Base-by-base conservation (phyloP, 2,888 invertebrate species). In the Pseudococcus viburni region DNA sequence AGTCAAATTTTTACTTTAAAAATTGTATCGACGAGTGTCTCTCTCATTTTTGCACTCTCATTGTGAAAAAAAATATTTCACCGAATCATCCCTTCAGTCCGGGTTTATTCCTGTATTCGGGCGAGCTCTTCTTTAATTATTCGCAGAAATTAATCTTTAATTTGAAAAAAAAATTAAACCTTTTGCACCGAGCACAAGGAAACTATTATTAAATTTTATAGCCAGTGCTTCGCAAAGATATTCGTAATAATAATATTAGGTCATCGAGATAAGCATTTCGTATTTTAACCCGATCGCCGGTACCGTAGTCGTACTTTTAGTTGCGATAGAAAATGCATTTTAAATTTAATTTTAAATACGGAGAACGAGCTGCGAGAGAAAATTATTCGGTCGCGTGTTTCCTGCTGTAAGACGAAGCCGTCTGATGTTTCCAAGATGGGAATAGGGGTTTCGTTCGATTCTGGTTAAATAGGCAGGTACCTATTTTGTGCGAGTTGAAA, bases 121-220 rank as follows among this genome's bases (percentile, higher is more conserved):
- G 39, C 3, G 39, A 5, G n/a, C 39, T 77, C 77, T 42, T 39
- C 77, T 77, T 77, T 26, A 77, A 77, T 77, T 77, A 39, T 39
- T 77, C 12, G 77, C n/a, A 77, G 77, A 77, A 77, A 77, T 77
- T 39, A 77, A 77, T 77, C 42, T 77, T 77, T 77, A 77, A 77
- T 77, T 77, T 55, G n/a, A 83, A 83, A 83, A 83, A 83, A 83
- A 83, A 83, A 83, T 83, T 46, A 46, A 83, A 83, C 46, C 46
- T 83, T 83, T 83, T 83, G 22, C 80, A 80, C 80, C 33, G 80
- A 83, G 80, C 33, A 83, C 80, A 83, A 83, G 80, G 80, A 83
- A 83, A 83, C 80, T 83, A 17, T 83, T 83, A 83, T 83, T 83
- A 83, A 83, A 83, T 83, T 83, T 83, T 46, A 83, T 83, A 83